Evolutionary conservation across 2,797 vertebrate genomes (phyloP).

Genomic region (Mus spretus): DNA sequence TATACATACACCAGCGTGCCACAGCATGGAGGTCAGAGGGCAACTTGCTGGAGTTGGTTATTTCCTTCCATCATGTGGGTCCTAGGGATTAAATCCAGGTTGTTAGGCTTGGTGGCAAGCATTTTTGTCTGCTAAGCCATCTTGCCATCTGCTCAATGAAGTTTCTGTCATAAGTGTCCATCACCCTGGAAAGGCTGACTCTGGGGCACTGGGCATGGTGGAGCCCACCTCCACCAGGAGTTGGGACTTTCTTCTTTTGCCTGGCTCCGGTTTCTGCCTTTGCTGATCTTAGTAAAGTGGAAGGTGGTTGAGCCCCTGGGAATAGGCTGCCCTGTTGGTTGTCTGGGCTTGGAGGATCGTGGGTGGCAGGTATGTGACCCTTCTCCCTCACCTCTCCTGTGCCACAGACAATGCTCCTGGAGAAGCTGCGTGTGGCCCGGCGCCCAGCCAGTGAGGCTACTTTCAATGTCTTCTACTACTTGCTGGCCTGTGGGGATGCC

Average conservation of each 20-base stretch:
- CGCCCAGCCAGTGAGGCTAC: constrained; percentile 93
- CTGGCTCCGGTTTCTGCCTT: neutral
- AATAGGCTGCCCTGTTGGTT: neutral
- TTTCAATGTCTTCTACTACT: constrained; percentile 97
- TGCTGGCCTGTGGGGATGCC: constrained; percentile 95
- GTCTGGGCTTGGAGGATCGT: neutral
- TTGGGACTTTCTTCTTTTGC: neutral
- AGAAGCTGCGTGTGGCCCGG: constrained; percentile 95
- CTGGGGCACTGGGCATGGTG: neutral
- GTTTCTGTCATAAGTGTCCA: neutral
- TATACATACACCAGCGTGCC: neutral
- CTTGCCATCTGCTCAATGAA: neutral
- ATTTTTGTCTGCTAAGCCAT: neutral
- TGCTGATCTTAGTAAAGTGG: neutral
- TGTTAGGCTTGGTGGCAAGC: neutral
- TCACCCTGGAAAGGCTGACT: neutral
- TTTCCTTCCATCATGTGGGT: neutral
- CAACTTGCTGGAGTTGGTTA: neutral
- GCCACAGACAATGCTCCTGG: constrained; percentile 96
- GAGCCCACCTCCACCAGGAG: rapidly evolving
- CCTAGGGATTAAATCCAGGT: neutral
- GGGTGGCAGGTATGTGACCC: neutral
- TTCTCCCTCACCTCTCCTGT: neutral
- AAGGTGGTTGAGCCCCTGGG: neutral
- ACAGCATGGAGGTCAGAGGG: neutral